Conservation (phyloP, 2,888 invertebrate species). For the Amaurobius ferox region DNA sequence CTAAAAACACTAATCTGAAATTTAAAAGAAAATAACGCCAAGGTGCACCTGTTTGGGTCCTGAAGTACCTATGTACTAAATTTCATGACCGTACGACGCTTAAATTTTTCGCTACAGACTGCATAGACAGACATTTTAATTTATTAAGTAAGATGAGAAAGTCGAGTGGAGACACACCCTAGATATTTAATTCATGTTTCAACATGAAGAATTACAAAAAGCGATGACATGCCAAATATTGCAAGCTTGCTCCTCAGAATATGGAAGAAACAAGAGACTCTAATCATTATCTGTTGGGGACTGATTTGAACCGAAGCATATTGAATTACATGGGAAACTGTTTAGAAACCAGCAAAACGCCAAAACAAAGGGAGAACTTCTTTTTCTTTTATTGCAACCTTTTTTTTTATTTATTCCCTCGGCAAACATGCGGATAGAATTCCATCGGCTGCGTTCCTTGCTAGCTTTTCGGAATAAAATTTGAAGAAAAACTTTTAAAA, state of each 20-base stretch:
- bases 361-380: constrained; percentile 28
- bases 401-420: constrained; percentile 12
- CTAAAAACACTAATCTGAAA: too few relatives aligned
- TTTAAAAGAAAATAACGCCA: too few relatives aligned
- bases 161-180: too few relatives aligned
- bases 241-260: constrained; percentile 1
- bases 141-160: too few relatives aligned
- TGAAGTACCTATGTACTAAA: too few relatives aligned
- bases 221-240: constrained; percentile 31
- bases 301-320: constrained; percentile 57
- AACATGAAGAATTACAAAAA: too few relatives aligned
- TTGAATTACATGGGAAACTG: constrained; percentile 55
- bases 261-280: constrained; percentile 57
- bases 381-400: constrained; percentile 7
- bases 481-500: background rate
- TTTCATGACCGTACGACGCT: too few relatives aligned
- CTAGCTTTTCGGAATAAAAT: background rate
- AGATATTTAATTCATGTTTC: too few relatives aligned
- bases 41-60: too few relatives aligned
- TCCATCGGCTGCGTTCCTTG: background rate
- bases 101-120: too few relatives aligned
- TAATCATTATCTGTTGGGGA: constrained; percentile 66
- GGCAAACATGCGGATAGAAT: constrained; percentile 17
- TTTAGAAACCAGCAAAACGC: constrained; percentile 51
- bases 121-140: too few relatives aligned